Evolutionary conservation across 2,113 vertebrate genomes (phyloP).

Genomic region (Tonatia bakeri): DNA sequence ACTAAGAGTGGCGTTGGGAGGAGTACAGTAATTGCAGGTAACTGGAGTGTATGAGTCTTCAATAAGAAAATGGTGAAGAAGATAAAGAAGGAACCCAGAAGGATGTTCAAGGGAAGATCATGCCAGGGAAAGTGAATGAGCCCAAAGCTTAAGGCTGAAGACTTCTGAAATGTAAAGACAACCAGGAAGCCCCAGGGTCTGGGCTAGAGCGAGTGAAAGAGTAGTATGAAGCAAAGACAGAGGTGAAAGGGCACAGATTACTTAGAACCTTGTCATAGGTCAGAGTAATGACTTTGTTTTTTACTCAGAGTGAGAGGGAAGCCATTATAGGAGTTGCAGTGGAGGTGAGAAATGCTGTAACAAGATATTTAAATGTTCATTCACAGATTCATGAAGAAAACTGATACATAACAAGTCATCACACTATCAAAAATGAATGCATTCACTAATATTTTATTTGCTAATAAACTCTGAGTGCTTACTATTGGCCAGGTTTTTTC

Average conservation of each 20-base stretch:
- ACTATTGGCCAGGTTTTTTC: background rate
- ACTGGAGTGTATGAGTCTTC: background rate
- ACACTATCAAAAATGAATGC: background rate
- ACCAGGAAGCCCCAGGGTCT: fast-evolving
- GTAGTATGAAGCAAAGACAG: fast-evolving
- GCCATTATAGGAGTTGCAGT: background rate
- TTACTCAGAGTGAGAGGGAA: background rate
- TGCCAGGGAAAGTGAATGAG: background rate
- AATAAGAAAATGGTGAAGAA: background rate
- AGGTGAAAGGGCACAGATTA: background rate
- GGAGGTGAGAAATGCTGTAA: background rate
- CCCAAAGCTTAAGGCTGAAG: background rate
- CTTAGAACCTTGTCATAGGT: background rate
- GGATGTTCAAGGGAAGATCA: background rate
- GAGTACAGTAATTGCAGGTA: fast-evolving
- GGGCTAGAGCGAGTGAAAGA: background rate
- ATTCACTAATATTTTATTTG: background rate
- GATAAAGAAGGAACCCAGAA: background rate
- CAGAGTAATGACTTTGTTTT: background rate
- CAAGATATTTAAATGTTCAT: background rate
- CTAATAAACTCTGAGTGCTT: background rate
- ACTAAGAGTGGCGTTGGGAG: background rate
- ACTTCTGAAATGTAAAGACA: background rate
- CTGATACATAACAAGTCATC: background rate
- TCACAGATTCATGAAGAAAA: background rate